Evolutionary conservation across 2,797 vertebrate genomes (phyloP).

Genomic region (Perodicticus potto): DNA sequence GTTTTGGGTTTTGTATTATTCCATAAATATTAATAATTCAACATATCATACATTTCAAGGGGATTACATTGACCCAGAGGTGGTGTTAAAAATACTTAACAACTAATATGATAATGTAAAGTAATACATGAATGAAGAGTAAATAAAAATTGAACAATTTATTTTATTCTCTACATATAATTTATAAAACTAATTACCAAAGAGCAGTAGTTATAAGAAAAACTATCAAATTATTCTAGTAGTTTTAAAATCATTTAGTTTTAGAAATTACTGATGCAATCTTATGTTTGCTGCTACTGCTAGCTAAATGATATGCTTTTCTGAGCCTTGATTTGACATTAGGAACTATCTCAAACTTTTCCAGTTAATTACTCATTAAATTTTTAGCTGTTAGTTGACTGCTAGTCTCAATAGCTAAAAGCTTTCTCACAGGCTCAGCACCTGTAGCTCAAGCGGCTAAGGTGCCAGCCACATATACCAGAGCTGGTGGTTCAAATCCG

Average conservation of each 20-base stretch:
- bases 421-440: background rate
- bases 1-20: background rate
- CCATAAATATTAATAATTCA: background rate
- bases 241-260: slow-evolving; percentile 14
- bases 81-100: background rate
- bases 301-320: background rate
- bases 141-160: background rate
- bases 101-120: background rate
- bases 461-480: no score
- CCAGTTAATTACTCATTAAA: background rate
- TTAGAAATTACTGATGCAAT: background rate
- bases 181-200: background rate
- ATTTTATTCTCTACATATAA: background rate
- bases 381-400: background rate
- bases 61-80: background rate
- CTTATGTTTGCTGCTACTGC: background rate
- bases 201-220: background rate
- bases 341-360: background rate
- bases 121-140: background rate
- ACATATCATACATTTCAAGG: background rate
- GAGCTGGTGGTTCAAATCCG: no score
- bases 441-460: no score
- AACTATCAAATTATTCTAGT: background rate
- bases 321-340: background rate
- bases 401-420: background rate